phyloP scores from a whole-genome alignment of 2,888 invertebrate genomes.

The Leucophenga maculata region DNA sequence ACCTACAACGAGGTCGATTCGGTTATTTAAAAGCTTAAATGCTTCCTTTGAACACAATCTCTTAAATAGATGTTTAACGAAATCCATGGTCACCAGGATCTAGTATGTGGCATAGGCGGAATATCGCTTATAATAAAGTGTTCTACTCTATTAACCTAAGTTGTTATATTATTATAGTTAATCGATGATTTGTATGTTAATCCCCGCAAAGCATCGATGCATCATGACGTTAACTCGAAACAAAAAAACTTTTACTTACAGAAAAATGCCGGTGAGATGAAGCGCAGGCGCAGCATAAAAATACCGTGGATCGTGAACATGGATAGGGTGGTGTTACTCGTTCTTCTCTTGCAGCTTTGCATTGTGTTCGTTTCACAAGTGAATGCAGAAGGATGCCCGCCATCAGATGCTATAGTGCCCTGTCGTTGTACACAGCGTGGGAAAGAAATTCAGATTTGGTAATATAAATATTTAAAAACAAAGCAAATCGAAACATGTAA shows the following conservation, averaged over 20 bases:
- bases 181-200: too few species aligned
- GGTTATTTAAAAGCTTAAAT: too few species aligned
- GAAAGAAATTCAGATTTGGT: constrained; percentile 91
- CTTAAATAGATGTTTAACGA: too few species aligned
- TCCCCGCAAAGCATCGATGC: too few species aligned
- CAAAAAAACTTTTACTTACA: constrained; percentile 1
- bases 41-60: too few species aligned
- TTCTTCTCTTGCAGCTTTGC: constrained; percentile 40
- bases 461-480: constrained; percentile 46
- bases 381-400: constrained; percentile 76
- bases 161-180: too few species aligned
- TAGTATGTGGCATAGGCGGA: too few species aligned
- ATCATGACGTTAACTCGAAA: too few species aligned
- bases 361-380: constrained; percentile 22
- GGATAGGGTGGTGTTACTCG: constrained; percentile 8
- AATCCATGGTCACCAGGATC: too few species aligned
- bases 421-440: constrained; percentile 85
- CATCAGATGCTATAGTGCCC: constrained; percentile 83
- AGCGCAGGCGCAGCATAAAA: constrained; percentile 25
- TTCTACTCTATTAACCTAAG: too few species aligned
- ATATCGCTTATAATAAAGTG: too few species aligned
- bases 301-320: constrained; percentile 25
- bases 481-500: not conserved
- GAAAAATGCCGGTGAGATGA: not conserved
- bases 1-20: too few species aligned